Base-by-base conservation (phyloP, 1,140 invertebrate genomes). In the Ceratitis capitata region DNA sequence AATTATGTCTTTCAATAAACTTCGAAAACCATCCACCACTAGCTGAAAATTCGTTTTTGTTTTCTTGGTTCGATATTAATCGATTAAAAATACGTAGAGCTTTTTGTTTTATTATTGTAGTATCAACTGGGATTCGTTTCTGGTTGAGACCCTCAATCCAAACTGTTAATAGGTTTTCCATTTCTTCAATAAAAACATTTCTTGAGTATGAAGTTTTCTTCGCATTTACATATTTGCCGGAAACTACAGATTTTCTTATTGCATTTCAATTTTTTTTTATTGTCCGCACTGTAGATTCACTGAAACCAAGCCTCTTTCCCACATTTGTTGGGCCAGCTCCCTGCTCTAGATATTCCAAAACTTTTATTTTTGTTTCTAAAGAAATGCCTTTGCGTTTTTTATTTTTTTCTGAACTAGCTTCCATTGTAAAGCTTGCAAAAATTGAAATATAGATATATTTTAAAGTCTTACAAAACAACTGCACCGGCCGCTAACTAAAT, bases 211-310 rank as follows among this genome's bases (percentile, higher is more conserved):
- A 69, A 69, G 61, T 69, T 69, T 69, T 32, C 61, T 69, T 69
- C 61, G 61, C 7, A 69, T 69, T 69, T 69, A 69, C 61, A 69
- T 69, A 23, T 69, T 69, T 69, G 1, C 61, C 61, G 61, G 61
- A 69, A 69, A 69, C 61, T 69, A 69, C 61, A 69, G 61, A 69
- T 69, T 69, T 69, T 69, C 19, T 69, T 23, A 69, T 69, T 69
- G 61, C 26, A 69, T 69, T 69, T 69, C 26, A 1, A 69, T 69
- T 69, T 69, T 69, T 51, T 69, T 69, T 69, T 69, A 69, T 69
- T 69, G 61, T 69, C 61, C 61, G 61, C 61, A 69, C 61, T 69
- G 61, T 69, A 69, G 61, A 69, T 69, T 69, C 61, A 69, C 61
- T 23, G 26, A 69, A 7, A 23, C 61, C 61, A 69, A 69, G 61